Evolutionary conservation across 1,140 invertebrate species (phyloP), one percentile per base, ranked within the genome.

Genomic region (Sycophaga agraensis): DNA sequence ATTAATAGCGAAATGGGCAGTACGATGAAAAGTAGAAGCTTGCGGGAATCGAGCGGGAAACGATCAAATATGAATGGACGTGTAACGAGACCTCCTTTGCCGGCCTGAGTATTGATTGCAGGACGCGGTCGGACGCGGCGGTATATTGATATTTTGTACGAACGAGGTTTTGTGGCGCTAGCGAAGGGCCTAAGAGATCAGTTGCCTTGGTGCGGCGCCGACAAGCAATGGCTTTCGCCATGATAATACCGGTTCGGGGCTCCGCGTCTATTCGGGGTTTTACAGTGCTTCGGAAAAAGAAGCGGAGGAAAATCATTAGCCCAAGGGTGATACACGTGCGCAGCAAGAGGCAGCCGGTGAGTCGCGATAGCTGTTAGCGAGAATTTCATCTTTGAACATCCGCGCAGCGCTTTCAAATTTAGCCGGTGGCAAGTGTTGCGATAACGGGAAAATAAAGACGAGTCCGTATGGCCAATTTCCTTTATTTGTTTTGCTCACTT

Each of bases 91-190:
- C 14, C 12, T 37, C 31, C 31, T 50, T 37, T 50, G 28, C 22
- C 48, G 21, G 5, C 24, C 17, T n/a, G 22, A 17, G 43, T 46
- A 53, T 43, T 37, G 55, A 57, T 56, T 56, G 26, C 40, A 45
- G 53, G 34, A 22, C 34, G 8, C 8, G 19, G 39, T n/a, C n/a
- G n/a, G 11, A 12, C 9, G 17, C 2, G 17, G 16, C 11, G 28
- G 11, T 31, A 31, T 57, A 65, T 65, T 57, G 59, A 65, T 65
- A 45, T 58, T n/a, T 56, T 37, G 59, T 56, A 26, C 50, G 46
- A 50, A 56, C 24, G 59, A 50, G 51, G 45, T 22, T 55, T 49
- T 12, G 39, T 17, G 24, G 11, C 40, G 40, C 6, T 31, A 2
- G 21, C 45, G 12, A 9, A 9, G 26, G n/a, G 11, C 17, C 16